Conservation (phyloP, 2,888 invertebrate species). For the Mallateleia sp. region DNA sequence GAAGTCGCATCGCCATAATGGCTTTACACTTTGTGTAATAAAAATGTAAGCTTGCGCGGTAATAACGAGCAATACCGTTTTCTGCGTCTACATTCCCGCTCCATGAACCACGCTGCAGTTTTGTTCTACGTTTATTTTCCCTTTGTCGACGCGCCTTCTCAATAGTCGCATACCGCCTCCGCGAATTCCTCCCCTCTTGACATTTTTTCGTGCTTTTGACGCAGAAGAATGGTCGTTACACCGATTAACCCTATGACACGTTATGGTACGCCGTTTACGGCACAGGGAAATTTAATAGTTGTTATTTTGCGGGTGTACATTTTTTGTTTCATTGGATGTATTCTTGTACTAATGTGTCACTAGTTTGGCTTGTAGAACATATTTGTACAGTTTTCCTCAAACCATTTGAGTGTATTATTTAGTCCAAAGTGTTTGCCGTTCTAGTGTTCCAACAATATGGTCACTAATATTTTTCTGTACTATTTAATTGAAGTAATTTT, state of each 20-base stretch:
- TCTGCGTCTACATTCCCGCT: not conserved
- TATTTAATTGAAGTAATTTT: too few relatives aligned
- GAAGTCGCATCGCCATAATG: not conserved
- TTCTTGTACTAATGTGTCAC: too few relatives aligned
- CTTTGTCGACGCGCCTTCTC: not conserved
- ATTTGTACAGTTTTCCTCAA: too few relatives aligned
- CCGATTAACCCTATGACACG: not conserved
- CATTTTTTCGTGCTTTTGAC: not conserved
- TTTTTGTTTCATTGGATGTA: too few relatives aligned
- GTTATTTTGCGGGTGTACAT: too few relatives aligned
- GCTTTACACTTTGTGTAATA: not conserved
- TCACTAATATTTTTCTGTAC: too few relatives aligned
- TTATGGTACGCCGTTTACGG: too few relatives aligned
- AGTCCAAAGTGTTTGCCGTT: too few relatives aligned
- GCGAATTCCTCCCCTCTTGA: not conserved
- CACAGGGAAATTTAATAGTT: too few relatives aligned
- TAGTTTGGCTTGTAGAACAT: too few relatives aligned
- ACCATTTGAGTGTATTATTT: too few relatives aligned
- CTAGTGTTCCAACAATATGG: too few relatives aligned
- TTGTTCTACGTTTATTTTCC: slow-evolving; percentile 1
- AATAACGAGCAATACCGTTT: not conserved
- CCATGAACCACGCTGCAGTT: not conserved
- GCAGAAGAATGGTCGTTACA: not conserved
- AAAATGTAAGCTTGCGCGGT: not conserved
- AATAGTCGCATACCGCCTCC: not conserved